Evolutionary conservation across 2,797 vertebrate genomes (phyloP), one percentile per base, ranked within the genome.

Genomic region (Hipposideros larvatus): DNA sequence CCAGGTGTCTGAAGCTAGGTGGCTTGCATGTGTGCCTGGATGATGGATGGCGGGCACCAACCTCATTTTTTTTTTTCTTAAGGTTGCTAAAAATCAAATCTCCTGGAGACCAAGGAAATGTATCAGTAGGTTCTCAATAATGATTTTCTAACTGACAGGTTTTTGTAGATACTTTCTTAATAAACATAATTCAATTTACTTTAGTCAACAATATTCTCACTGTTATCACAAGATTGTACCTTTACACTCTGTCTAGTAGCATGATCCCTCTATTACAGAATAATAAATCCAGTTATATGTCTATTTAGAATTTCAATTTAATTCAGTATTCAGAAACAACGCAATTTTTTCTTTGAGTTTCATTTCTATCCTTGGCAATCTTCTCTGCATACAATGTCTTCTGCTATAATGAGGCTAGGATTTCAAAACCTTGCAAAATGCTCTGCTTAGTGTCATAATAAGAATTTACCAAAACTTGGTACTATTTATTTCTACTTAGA

Each of bases 401-500:
- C 57, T 70, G 21, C 53, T 71, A 7, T 74, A 61, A 82, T 55
- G 28, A 96, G 28, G 53, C 46, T 71, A 55, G 22, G 31, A 90
- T 74, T 92, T 90, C 68, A 92, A 94, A 91, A 77, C 28, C 41
- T 95, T 11, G 5, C 14, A 34, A 90, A 55, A 48, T 51, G 65
- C 31, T 89, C 28, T 91, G 31, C 53, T 95, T 90, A 51, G 51
- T 61, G 34, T 89, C 65, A 41, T 68, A 84, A 65, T 66, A 90
- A 84, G 31, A 87, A 70, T 59, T 68, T 79, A 61, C 41, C 66
- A 75, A 77, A 90, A 53, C 26, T 41, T 65, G 1, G 22, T 70
- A 66, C 10, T 89, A 46, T 74, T 92, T 73, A n/a, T 75, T 87
- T 93, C 46, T 88, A 80, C 18, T 88, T 92, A 51, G 86, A 94